A percentile compares a stretch with the other conserved stretches of the same genome.
These are phyloP conservation scores for Macaria liturata DNA, from an alignment of 2,888 invertebrate genomes.

Conservation along the genomic window DNA sequence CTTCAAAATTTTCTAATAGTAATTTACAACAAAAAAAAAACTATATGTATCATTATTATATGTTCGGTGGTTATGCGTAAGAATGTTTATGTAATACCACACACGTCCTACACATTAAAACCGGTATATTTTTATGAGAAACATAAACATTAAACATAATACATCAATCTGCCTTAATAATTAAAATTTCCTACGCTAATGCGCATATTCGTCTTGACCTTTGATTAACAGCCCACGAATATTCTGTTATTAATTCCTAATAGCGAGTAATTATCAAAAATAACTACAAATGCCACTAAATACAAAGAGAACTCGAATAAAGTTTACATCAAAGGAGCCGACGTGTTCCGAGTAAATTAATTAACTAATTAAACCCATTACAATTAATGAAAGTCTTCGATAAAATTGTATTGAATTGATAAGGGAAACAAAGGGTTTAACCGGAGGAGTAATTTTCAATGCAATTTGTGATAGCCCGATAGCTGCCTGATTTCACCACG, in stretches of 20 bases:
- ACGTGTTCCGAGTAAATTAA: conserved; percentile 36
- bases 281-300: conserved; percentile 32
- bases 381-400: conserved; percentile 56
- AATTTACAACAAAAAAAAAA: no score
- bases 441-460: conserved; percentile 32
- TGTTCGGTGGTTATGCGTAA: no score
- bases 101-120: no score
- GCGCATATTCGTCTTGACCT: conserved; percentile 23
- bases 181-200: conserved; percentile 17
- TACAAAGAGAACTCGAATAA: conserved; percentile 35
- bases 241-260: conserved; percentile 26
- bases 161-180: conserved; percentile 9
- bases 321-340: conserved; percentile 37
- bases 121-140: not conserved
- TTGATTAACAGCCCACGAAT: conserved; percentile 26
- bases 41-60: no score
- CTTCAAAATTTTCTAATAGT: no score
- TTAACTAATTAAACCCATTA: conserved; percentile 47
- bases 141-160: conserved; percentile 5
- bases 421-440: conserved; percentile 50
- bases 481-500: conserved; percentile 1
- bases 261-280: conserved; percentile 31
- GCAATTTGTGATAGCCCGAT: conserved; percentile 21
- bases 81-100: no score
- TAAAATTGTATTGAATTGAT: conserved; percentile 57